Percentiles rank a stretch among this genome's conserved stretches.
Conservation (phyloP, 2,113 vertebrate species). For the Hemiscyllium ocellatum region DNA sequence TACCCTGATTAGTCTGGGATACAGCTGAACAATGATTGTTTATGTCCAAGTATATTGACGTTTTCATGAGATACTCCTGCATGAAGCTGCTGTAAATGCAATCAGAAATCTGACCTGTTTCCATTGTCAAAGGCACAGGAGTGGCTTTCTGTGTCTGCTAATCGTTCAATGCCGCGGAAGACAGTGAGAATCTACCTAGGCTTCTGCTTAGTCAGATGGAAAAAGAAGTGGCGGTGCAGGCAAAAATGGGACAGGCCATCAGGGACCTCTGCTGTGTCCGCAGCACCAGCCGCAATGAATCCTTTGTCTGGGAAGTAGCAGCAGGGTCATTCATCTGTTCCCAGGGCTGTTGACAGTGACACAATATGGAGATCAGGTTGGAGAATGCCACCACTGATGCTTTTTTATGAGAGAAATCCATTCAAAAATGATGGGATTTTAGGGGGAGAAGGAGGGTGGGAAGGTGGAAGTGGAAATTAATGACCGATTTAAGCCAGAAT, state of each 20-base stretch:
- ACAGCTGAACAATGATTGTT: not conserved
- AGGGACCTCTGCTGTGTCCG: slow-evolving; percentile 15
- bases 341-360: slow-evolving; percentile 22
- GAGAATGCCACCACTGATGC: slow-evolving; percentile 19
- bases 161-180: not conserved
- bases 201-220: slow-evolving; percentile 23
- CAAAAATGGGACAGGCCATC: slow-evolving; percentile 24
- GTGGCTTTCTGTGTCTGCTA: slow-evolving; percentile 22
- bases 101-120: slow-evolving; percentile 13
- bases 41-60: not conserved
- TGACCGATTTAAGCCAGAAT: not conserved
- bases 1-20: not conserved
- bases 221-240: not conserved
- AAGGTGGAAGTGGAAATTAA: no score
- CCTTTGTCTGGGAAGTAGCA: slow-evolving; percentile 31
- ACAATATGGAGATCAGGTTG: slow-evolving; percentile 32
- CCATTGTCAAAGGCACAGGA: slow-evolving; percentile 30
- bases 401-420: slow-evolving; percentile 1
- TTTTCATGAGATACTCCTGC: not conserved
- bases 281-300: slow-evolving; percentile 16
- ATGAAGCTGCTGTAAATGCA: not conserved
- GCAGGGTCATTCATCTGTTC: slow-evolving; percentile 19
- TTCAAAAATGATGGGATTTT: slow-evolving; percentile 28
- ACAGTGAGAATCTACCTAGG: not conserved
- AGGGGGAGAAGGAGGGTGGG: no score